phyloP scores from a whole-genome alignment of 2,113 vertebrate species.

The Halcyon malimbica region DNA sequence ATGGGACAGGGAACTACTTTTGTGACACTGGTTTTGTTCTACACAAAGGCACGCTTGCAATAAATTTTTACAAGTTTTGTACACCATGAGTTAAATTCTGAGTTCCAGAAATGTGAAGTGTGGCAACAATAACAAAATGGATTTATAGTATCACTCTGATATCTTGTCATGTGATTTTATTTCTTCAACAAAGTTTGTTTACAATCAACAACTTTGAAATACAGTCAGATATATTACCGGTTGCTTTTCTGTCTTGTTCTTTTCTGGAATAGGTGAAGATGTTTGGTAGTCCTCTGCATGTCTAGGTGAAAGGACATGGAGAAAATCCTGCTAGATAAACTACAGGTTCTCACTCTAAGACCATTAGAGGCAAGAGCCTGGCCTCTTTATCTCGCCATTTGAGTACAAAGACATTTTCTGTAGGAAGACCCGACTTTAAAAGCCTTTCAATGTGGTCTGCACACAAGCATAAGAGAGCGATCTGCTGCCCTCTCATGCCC shows the following conservation, averaged over 20 bases:
- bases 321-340: background rate
- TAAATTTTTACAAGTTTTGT: conserved; percentile 71
- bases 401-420: background rate
- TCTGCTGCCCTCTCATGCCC: accelerated
- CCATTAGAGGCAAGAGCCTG: background rate
- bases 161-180: conserved; percentile 67
- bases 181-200: conserved; percentile 69
- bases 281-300: background rate
- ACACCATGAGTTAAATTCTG: conserved; percentile 59
- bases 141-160: conserved; percentile 65
- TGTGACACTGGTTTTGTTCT: conserved; percentile 58
- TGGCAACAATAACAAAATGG: conserved; percentile 60
- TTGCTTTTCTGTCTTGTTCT: conserved; percentile 4
- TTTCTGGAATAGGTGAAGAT: background rate
- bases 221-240: conserved; percentile 43
- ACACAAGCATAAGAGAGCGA: background rate
- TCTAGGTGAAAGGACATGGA: background rate
- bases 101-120: conserved; percentile 63
- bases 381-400: background rate
- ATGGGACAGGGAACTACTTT: conserved; percentile 56
- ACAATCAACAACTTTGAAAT: conserved; percentile 70
- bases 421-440: background rate
- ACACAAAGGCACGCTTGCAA: conserved; percentile 65
- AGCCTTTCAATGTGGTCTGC: background rate
- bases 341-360: background rate